A percentile compares a stretch with the other conserved stretches of the same genome.
These are phyloP conservation scores for Laspeyria flexula DNA, from an alignment of 2,888 invertebrate genomes.

Conservation along the genomic window DNA sequence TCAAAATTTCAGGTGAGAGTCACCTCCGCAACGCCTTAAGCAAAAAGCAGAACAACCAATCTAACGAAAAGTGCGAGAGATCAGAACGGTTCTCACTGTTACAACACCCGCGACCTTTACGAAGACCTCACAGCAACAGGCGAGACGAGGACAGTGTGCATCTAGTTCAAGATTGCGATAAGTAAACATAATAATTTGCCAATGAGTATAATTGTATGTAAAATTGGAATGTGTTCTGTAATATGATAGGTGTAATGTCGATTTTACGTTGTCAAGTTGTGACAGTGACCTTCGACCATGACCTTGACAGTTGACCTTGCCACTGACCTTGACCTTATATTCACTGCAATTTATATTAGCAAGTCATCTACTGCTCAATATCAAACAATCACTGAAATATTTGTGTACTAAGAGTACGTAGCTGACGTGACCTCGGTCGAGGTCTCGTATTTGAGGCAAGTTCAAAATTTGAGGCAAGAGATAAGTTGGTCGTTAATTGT, in stretches of 20 bases:
- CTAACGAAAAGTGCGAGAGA: slow-evolving; percentile 11
- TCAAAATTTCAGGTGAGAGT: slow-evolving; percentile 77
- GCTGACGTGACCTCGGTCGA: background rate
- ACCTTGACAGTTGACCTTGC: too few species aligned
- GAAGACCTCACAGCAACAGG: slow-evolving; percentile 60
- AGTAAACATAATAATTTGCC: slow-evolving; percentile 49
- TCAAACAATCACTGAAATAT: too few species aligned
- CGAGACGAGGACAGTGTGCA: slow-evolving; percentile 73
- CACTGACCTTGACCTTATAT: too few species aligned
- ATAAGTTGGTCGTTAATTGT: slow-evolving; percentile 1
- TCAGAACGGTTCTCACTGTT: slow-evolving; percentile 75
- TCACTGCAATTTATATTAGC: too few species aligned
- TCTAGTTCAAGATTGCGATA: slow-evolving; percentile 73
- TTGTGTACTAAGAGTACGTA: too few species aligned
- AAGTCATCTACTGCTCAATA: too few species aligned
- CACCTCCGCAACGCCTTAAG: slow-evolving; percentile 75
- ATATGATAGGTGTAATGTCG: background rate
- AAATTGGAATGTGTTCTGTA: slow-evolving; percentile 1
- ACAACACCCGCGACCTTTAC: slow-evolving; percentile 73
- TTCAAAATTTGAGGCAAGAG: background rate
- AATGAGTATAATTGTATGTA: slow-evolving; percentile 5
- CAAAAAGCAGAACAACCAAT: slow-evolving; percentile 60
- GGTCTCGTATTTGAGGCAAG: background rate
- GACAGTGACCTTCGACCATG: slow-evolving; percentile 28
- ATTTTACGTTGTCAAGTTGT: background rate